These are phyloP conservation scores for Whitmania pigra DNA, from an alignment of 1,140 invertebrate species.

Conservation along the genomic window DNA sequence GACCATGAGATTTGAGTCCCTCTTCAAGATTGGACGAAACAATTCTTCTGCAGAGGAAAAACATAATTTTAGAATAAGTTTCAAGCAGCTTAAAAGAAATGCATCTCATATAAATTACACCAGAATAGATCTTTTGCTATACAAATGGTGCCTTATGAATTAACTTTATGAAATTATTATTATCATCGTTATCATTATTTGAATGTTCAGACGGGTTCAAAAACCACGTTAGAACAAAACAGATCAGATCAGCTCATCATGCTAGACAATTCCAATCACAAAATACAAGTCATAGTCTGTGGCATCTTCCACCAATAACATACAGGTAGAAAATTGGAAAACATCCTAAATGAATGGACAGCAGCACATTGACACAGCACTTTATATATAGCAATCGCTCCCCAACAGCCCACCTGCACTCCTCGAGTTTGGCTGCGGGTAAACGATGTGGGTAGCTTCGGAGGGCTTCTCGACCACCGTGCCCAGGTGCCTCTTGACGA, in stretches of 20 bases:
- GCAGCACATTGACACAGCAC: not conserved
- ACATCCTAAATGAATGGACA: not conserved
- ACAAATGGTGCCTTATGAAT: too few relatives aligned
- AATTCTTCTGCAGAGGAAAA: slow-evolving; percentile 60
- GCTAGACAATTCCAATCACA: too few relatives aligned
- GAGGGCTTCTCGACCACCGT: slow-evolving; percentile 64
- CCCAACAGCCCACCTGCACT: slow-evolving; percentile 29
- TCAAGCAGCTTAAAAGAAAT: not conserved
- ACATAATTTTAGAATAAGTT: not conserved
- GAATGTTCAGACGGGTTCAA: too few relatives aligned
- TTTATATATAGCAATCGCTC: not conserved
- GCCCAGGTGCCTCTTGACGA: slow-evolving; percentile 72
- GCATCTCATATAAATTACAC: not conserved
- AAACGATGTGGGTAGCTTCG: slow-evolving; percentile 80
- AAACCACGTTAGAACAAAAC: not conserved
- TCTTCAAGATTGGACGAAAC: slow-evolving; percentile 68
- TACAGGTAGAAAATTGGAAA: too few relatives aligned
- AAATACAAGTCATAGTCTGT: too few relatives aligned
- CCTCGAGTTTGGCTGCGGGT: slow-evolving; percentile 48
- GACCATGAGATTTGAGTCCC: slow-evolving; percentile 67
- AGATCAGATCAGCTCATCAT: not conserved
- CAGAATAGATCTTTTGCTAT: too few relatives aligned
- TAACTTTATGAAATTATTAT: too few relatives aligned
- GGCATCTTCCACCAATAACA: too few relatives aligned
- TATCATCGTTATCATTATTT: too few relatives aligned